Evolutionary conservation across 2,113 vertebrate genomes (phyloP).

Genomic region (Rhinichthys klamathensis): DNA sequence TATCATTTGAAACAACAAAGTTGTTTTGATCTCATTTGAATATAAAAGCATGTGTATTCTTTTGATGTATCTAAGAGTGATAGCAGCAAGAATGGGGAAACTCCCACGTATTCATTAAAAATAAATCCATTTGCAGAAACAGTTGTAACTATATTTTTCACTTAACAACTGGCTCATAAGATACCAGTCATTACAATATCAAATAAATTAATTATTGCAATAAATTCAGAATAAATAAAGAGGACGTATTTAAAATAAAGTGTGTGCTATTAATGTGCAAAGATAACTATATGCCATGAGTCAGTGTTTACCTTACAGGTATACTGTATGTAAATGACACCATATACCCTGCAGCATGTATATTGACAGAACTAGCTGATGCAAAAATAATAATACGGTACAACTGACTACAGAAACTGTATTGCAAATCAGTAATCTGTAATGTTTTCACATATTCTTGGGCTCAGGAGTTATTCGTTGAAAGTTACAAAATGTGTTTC

Average conservation of each 20-base stretch:
- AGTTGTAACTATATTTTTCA: neutral
- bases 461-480: neutral
- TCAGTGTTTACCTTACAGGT: neutral
- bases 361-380: neutral
- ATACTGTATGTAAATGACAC: neutral
- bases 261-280: too few relatives aligned
- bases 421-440: neutral
- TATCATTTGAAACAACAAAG: neutral
- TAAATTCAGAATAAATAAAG: neutral
- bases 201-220: neutral
- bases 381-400: too few relatives aligned
- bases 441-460: neutral
- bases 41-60: slow-evolving; percentile 56
- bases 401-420: neutral
- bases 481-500: neutral
- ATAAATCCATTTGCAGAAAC: slow-evolving; percentile 46
- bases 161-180: neutral
- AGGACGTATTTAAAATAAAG: too few relatives aligned
- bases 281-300: neutral
- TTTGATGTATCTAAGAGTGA: slow-evolving; percentile 54
- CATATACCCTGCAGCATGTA: neutral
- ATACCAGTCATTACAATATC: neutral
- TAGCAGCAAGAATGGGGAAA: slow-evolving; percentile 47
- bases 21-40: slow-evolving; percentile 58
- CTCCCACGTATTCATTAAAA: slow-evolving; percentile 55